A percentile compares a stretch with the other conserved stretches of the same genome.
These are phyloP conservation scores for Trogon surrucura DNA, from an alignment of 2,113 vertebrate species.

Conservation along the genomic window DNA sequence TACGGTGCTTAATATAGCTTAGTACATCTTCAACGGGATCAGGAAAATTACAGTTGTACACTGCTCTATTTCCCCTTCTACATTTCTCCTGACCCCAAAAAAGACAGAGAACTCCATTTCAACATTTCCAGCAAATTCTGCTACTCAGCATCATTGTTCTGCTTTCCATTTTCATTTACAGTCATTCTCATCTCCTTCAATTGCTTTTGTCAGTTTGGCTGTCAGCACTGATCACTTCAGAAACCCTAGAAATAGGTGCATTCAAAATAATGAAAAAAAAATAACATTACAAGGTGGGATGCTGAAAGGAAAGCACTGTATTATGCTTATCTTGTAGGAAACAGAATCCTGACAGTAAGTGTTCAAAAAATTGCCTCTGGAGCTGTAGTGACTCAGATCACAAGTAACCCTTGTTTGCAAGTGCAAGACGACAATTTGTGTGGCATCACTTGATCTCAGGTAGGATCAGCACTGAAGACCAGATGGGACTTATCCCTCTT, in stretches of 20 bases:
- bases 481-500: background rate
- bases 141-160: background rate
- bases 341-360: background rate
- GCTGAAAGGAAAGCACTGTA: background rate
- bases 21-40: background rate
- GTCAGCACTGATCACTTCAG: background rate
- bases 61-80: background rate
- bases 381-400: background rate
- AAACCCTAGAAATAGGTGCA: background rate
- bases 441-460: background rate
- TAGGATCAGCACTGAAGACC: background rate
- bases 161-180: background rate
- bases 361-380: background rate
- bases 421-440: background rate
- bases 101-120: background rate
- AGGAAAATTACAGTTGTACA: background rate
- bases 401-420: background rate
- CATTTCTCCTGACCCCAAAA: background rate
- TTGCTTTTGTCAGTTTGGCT: background rate
- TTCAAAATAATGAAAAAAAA: background rate
- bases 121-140: background rate
- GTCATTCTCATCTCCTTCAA: background rate
- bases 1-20: background rate
- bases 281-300: background rate
- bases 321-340: background rate